These are phyloP conservation scores for Byasa hedistus DNA, from an alignment of 2,888 invertebrate species.

Conservation along the genomic window DNA sequence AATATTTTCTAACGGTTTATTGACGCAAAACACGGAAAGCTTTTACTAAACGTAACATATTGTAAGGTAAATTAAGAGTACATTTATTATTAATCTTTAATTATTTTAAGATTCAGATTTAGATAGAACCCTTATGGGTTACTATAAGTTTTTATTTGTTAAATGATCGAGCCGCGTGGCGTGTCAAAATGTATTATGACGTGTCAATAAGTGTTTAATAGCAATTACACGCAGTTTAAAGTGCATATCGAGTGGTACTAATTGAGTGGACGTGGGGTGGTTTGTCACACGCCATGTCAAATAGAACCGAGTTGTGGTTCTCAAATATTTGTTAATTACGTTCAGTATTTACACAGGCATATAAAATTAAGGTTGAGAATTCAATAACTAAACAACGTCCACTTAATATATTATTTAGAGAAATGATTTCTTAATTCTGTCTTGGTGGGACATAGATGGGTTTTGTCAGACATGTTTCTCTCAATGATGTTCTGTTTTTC, in stretches of 20 bases:
- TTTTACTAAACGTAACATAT: neutral
- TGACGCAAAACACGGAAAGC: neutral
- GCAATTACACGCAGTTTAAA: constrained; percentile 57
- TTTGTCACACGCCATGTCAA: constrained; percentile 30
- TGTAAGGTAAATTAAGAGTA: neutral
- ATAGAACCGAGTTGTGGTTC: constrained; percentile 33
- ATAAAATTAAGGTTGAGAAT: constrained; percentile 3
- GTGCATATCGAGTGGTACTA: constrained; percentile 47
- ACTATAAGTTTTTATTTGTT: neutral
- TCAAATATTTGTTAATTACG: constrained; percentile 33
- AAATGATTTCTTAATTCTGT: too few species aligned
- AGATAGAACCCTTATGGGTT: too few species aligned
- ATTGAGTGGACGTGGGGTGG: constrained; percentile 40
- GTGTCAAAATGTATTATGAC: constrained; percentile 50
- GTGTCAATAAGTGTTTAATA: constrained; percentile 61
- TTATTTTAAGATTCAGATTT: too few species aligned
- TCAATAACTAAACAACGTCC: too few species aligned
- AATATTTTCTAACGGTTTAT: neutral
- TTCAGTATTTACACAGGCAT: neutral
- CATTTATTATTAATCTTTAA: too few species aligned
- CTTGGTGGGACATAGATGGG: too few species aligned
- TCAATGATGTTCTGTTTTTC: too few species aligned
- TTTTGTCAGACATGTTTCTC: too few species aligned
- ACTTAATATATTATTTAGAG: too few species aligned
- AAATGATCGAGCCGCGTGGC: constrained; percentile 5